These are phyloP conservation scores for Dinoponera quadriceps DNA, from an alignment of 1,140 invertebrate species.

Conservation along the genomic window DNA sequence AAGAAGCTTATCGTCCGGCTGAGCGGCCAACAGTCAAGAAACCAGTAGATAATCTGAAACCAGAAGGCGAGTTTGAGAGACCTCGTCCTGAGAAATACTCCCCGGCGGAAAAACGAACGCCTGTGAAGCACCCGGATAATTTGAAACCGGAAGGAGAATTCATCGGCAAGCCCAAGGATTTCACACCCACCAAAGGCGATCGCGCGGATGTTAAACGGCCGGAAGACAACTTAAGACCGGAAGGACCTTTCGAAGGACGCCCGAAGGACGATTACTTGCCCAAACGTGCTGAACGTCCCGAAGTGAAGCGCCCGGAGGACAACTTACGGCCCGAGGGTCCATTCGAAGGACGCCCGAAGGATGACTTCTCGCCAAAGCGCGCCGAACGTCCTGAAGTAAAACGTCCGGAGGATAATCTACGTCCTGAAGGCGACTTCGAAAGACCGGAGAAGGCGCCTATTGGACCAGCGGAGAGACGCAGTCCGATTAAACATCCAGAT, in stretches of 20 bases:
- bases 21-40: slow-evolving; percentile 74
- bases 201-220: slow-evolving; percentile 51
- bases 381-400: too few relatives aligned
- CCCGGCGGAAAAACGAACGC: slow-evolving; percentile 79
- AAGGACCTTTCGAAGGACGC: slow-evolving; percentile 87
- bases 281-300: slow-evolving; percentile 74
- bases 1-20: slow-evolving; percentile 81
- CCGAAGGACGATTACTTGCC: slow-evolving; percentile 64
- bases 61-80: slow-evolving; percentile 86
- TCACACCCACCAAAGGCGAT: slow-evolving; percentile 48
- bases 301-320: slow-evolving; percentile 82
- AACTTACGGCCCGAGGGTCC: slow-evolving; percentile 87
- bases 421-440: slow-evolving; percentile 88
- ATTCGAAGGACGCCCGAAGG: slow-evolving; percentile 84
- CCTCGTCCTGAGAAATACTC: slow-evolving; percentile 69
- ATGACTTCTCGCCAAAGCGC: slow-evolving; percentile 84
- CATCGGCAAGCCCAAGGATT: slow-evolving; percentile 78
- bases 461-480: slow-evolving; percentile 81
- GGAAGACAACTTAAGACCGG: slow-evolving; percentile 84
- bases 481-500: slow-evolving; percentile 75
- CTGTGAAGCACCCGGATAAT: slow-evolving; percentile 79
- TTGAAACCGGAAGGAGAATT: slow-evolving; percentile 88
- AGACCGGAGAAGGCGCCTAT: slow-evolving; percentile 74
- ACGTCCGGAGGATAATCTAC: slow-evolving; percentile 71
- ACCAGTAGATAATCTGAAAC: slow-evolving; percentile 86